Evolutionary conservation across 2,113 vertebrate genomes (phyloP).

Genomic region (Lasiurus cinereus): DNA sequence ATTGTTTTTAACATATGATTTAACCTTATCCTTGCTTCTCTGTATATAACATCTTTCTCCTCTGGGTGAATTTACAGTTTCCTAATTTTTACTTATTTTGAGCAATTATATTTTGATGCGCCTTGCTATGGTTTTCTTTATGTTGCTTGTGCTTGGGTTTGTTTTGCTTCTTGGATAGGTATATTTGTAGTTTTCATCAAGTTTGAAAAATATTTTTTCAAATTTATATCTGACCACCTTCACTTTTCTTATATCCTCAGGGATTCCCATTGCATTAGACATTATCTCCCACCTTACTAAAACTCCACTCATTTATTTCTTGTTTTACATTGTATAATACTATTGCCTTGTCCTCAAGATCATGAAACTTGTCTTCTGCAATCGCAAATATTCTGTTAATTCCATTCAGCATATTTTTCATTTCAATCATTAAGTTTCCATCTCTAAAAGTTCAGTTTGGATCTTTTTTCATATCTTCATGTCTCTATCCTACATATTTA

Average conservation of each 20-base stretch:
- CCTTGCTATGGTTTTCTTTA: not conserved
- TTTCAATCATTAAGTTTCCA: not conserved
- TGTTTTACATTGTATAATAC: not conserved
- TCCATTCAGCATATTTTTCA: not conserved
- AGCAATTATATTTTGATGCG: not conserved
- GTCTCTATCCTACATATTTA: not conserved
- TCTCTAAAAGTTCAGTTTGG: not conserved
- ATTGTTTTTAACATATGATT: not conserved
- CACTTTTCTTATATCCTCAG: not conserved
- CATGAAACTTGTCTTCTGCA: not conserved
- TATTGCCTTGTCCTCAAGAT: not conserved
- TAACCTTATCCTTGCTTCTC: not conserved
- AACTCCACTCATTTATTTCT: no score
- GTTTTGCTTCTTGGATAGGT: not conserved
- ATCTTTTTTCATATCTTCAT: not conserved
- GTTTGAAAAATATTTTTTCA: not conserved
- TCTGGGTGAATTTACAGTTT: not conserved
- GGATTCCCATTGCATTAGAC: not conserved
- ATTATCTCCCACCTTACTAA: not conserved
- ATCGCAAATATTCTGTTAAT: not conserved
- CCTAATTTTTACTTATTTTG: not conserved
- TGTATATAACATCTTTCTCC: not conserved
- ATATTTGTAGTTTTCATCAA: not conserved
- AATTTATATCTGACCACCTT: not conserved
- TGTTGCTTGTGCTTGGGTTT: not conserved